These are phyloP conservation scores for Coremacera marginata DNA, from an alignment of 2,888 invertebrate genomes.

Conservation along the genomic window DNA sequence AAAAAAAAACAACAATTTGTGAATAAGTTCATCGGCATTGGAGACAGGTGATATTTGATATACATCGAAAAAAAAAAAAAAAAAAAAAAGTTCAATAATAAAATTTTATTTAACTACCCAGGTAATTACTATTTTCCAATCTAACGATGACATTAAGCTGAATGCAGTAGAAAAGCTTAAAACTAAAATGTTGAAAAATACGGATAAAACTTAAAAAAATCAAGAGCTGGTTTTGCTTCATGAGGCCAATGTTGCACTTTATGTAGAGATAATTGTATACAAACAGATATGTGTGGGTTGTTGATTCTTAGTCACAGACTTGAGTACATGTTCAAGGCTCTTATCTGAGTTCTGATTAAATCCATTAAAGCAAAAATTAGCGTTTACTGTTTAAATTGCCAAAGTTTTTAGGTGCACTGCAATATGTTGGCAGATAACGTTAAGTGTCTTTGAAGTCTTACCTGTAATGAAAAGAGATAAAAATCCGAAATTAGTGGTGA, in stretches of 20 bases:
- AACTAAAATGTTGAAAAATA: neutral
- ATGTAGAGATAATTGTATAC: no score
- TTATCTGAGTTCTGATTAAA: neutral
- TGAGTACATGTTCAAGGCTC: neutral
- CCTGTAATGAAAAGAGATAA: slow-evolving; percentile 8
- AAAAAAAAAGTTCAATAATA: neutral
- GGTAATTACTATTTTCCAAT: neutral
- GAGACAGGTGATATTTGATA: neutral
- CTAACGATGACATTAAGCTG: slow-evolving; percentile 6
- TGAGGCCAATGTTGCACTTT: no score
- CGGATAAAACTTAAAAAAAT: no score
- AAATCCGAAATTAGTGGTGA: neutral
- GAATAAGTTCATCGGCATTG: neutral
- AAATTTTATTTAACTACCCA: neutral
- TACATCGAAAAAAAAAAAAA: neutral
- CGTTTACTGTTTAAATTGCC: no score
- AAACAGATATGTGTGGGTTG: neutral
- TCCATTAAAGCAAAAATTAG: neutral
- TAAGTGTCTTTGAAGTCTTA: neutral
- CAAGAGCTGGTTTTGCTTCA: no score
- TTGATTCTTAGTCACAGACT: neutral
- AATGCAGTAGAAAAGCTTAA: slow-evolving; percentile 7
- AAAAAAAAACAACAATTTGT: no score
- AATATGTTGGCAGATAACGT: neutral
- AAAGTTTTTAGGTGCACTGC: no score